Evolutionary conservation across 2,797 vertebrate species (phyloP), one percentile per base, ranked within the genome.

Genomic region (Salarias fasciatus): DNA sequence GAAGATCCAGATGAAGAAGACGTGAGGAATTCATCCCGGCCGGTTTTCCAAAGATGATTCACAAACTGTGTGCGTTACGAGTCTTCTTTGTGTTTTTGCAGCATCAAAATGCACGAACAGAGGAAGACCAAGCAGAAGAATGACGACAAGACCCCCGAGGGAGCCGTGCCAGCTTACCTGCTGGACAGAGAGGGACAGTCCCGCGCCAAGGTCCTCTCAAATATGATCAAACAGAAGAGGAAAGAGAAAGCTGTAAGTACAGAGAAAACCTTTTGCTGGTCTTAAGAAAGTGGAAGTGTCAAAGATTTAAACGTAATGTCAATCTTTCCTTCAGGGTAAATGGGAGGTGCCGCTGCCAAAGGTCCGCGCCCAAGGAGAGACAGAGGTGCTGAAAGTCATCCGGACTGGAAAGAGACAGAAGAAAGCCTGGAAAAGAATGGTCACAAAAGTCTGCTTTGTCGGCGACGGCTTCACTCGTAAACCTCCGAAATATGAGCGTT

Each of bases 1-100:
- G 88, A 99, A 99, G 92, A 97, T 98, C 81, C 98, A 99, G 86
- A 99, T 99, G 96, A 99, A 99, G 86, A 99, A 98, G 84, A 99
- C 97, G 97, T 99, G 82, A 95, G 97, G 95, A 6, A 4, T 33
- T 35, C 6, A 35, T 5, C 6, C 6, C 9, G 6, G 33, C 6
- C 33, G 1, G 6, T 35, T 9, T 5, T 35, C 18, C 18, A 3
- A 24, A n/a, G n/a, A n/a, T n/a, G n/a, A n/a, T n/a, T n/a, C 18
- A 3, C 24, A 24, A 15, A n/a, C 2, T 8, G 2, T 1, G 0
- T 1, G 6, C 5, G n/a, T 30, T 9, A 0, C 60, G 28, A 35
- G 18, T 35, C 1, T 72, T 18, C 37, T 7, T 53, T 69, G 5
- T 72, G 3, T 76, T 15, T 31, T 69, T 86, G 2, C 80, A 99